Evolutionary conservation across 2,888 invertebrate species (phyloP), one percentile per base, ranked within the genome.

Genomic region (Dasysyrphus albostriatus): DNA sequence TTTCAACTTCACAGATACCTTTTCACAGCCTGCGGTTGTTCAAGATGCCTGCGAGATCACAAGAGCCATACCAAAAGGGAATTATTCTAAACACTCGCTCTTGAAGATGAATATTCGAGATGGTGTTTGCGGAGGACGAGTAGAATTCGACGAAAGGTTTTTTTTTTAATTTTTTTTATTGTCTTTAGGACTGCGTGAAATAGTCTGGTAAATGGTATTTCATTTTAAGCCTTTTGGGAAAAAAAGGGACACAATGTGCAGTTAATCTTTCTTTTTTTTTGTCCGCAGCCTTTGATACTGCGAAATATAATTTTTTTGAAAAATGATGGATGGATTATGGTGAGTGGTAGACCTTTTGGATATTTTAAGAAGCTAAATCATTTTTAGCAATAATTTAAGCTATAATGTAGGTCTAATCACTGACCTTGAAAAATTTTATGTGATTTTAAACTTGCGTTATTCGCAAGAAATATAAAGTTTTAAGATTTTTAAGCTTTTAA

Each of bases 231-330:
- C 61, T 42, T 61, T 61, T 24, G 0, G 3, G n/a, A 5, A 59
- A 42, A n/a, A 39, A 61, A 61, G 16, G 39, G 61, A 61, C 61
- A 61, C 39, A 39, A 39, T 59, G 7, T 59, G 19, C 39, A 37
- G 39, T 59, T 59, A 59, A 59, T 59, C 59, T 59, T 59, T 61
- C 29, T 39, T 39, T 59, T 49, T 49, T 19, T 49, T 47, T 19
- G 19, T 29, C 2, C 14, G 14, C 19, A 59, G 7, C 19, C 39
- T 59, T 39, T 39, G 37, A 39, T 6, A 59, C 19, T 24, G 59
- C 39, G 59, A 59, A 37, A 58, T 32, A 14, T 32, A 49, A 5
- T 9, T n/a, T n/a, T n/a, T n/a, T n/a, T 0, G 6, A 24, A 12
- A 24, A 24, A 56, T 56, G 56, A 56, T 56, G 8, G 8, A 56